Percentiles rank a stretch among this genome's conserved stretches.
These are phyloP conservation scores for Sciaenops ocellatus DNA, from an alignment of 2,797 vertebrate species.

Conservation along the genomic window DNA sequence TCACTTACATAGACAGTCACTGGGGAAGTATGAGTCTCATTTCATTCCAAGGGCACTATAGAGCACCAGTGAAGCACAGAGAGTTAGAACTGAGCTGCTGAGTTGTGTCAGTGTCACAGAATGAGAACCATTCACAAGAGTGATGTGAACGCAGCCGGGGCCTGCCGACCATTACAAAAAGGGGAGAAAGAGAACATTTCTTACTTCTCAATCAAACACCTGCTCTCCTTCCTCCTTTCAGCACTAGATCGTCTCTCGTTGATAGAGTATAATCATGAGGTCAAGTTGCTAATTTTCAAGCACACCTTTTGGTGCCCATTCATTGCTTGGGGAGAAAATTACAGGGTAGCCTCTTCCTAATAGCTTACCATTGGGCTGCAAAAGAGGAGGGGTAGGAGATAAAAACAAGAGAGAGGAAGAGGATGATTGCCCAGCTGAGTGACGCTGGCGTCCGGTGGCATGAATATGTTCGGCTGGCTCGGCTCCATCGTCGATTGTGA, in stretches of 20 bases:
- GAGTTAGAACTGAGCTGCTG: slow-evolving; percentile 33
- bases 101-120: slow-evolving; percentile 49
- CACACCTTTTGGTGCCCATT: slow-evolving; percentile 73
- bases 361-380: slow-evolving; percentile 71
- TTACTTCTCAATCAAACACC: slow-evolving; percentile 58
- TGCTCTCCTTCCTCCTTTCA: slow-evolving; percentile 54
- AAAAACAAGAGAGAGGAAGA: slow-evolving; percentile 73
- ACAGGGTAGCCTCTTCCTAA: slow-evolving; percentile 78
- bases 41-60: slow-evolving; percentile 46
- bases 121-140: slow-evolving; percentile 41
- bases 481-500: slow-evolving; percentile 80
- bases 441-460: slow-evolving; percentile 72
- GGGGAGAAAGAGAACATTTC: slow-evolving; percentile 37
- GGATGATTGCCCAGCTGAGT: slow-evolving; percentile 82
- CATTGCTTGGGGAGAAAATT: slow-evolving; percentile 73
- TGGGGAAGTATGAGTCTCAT: slow-evolving; percentile 18
- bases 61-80: slow-evolving; percentile 40
- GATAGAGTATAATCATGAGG: slow-evolving; percentile 71
- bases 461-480: slow-evolving; percentile 78
- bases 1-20: slow-evolving; percentile 16
- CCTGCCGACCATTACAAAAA: slow-evolving; percentile 14
- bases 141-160: slow-evolving; percentile 17
- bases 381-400: slow-evolving; percentile 66
- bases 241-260: slow-evolving; percentile 35
- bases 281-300: slow-evolving; percentile 76